These are phyloP conservation scores for Monochamus saltuarius DNA, from an alignment of 1,140 invertebrate species.

Conservation along the genomic window DNA sequence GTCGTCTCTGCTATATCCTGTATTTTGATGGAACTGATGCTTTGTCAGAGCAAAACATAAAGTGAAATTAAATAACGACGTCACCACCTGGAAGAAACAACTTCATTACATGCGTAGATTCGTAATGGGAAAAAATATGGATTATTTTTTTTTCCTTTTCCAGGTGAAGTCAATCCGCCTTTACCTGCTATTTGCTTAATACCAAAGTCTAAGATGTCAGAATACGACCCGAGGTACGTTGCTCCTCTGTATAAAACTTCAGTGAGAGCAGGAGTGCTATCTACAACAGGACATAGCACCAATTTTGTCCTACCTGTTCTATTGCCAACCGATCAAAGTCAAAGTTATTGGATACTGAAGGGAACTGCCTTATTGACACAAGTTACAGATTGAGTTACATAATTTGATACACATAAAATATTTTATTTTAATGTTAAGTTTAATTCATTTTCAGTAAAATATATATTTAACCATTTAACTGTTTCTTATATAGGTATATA, in stretches of 20 bases:
- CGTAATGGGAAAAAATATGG: neutral
- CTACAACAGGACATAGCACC: conserved; percentile 86
- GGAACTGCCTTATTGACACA: conserved; percentile 82
- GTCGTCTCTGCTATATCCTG: too few species aligned
- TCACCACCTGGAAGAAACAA: too few species aligned
- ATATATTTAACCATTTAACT: too few species aligned
- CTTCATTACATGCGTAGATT: too few species aligned
- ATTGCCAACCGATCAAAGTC: conserved; percentile 61
- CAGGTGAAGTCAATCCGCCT: conserved; percentile 74
- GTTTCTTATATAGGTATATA: too few species aligned
- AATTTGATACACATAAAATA: neutral
- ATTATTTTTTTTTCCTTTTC: conserved; percentile 26
- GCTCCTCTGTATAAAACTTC: conserved; percentile 84
- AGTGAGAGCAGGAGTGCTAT: conserved; percentile 77
- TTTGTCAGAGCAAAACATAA: too few species aligned
- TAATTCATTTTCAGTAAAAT: too few species aligned
- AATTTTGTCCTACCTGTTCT: conserved; percentile 84
- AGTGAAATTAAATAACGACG: too few species aligned
- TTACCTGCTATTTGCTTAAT: conserved; percentile 75
- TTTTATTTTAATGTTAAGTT: neutral
- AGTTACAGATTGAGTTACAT: conserved; percentile 61
- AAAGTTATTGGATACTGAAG: conserved; percentile 82
- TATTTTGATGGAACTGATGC: too few species aligned
- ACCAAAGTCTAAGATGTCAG: conserved; percentile 63
- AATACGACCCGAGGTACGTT: conserved; percentile 67